Percentiles rank a stretch among this genome's conserved stretches.
phyloP scores from a whole-genome alignment of 2,888 invertebrate genomes.

The Hypsopygia costalis region DNA sequence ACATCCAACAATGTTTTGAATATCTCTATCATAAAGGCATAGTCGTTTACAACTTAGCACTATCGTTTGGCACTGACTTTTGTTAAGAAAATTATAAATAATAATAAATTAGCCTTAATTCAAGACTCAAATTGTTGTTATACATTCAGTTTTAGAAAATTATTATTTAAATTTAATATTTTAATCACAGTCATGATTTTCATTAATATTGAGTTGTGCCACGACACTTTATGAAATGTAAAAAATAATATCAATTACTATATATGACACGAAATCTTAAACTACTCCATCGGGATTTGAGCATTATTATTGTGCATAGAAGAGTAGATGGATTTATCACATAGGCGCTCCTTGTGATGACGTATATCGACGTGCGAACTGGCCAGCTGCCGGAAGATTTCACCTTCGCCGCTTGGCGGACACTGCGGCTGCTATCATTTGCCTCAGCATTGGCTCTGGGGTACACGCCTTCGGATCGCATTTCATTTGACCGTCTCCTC shows the following conservation, averaged over 20 bases:
- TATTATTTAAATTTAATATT: conserved; percentile 54
- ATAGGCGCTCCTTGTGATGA: conserved; percentile 57
- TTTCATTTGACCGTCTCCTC: conserved; percentile 95
- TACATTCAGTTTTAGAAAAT: conserved; percentile 55
- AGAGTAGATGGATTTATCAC: conserved; percentile 70
- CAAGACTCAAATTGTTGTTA: conserved; percentile 49
- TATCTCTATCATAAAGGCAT: conserved; percentile 62
- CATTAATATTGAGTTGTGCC: conserved; percentile 62
- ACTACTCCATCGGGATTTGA: conserved; percentile 76
- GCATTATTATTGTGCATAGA: conserved; percentile 76
- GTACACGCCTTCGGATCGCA: conserved; percentile 95
- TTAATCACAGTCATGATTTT: conserved; percentile 77
- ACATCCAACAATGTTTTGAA: conserved; percentile 57
- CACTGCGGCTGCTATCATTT: conserved; percentile 93
- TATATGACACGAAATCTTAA: conserved; percentile 78
- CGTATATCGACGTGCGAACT: conserved; percentile 37
- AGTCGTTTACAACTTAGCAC: conserved; percentile 74
- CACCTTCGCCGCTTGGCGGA: conserved; percentile 87
- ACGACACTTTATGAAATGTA: conserved; percentile 61
- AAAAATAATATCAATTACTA: conserved; percentile 66
- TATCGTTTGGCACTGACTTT: conserved; percentile 77
- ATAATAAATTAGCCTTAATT: conserved; percentile 59
- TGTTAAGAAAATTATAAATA: conserved; percentile 54
- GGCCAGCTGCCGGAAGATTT: conserved; percentile 47
- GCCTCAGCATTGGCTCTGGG: conserved; percentile 93